A percentile compares a stretch with the other conserved stretches of the same genome.
Evolutionary conservation across 2,888 invertebrate species (phyloP).

Genomic region (Endotricha flammealis): DNA sequence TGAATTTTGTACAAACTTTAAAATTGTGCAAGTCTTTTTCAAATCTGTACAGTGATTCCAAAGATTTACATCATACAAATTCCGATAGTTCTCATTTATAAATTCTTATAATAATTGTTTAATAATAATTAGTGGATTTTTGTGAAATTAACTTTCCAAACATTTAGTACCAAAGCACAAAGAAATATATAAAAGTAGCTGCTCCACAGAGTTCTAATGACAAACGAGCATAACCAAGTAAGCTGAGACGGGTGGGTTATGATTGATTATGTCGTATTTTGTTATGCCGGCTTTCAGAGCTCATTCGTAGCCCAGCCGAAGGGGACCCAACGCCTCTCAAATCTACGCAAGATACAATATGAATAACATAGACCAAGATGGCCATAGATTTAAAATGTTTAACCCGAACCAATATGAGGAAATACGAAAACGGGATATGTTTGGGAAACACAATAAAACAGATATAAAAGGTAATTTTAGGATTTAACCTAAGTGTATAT

Average conservation of each 20-base stretch:
- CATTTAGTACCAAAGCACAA: no score
- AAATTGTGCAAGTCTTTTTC: no score
- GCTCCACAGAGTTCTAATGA: conserved; percentile 46
- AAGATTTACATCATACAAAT: no score
- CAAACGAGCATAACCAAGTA: conserved; percentile 61
- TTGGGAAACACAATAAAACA: conserved; percentile 25
- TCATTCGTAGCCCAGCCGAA: conserved; percentile 24
- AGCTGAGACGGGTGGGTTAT: conserved; percentile 55
- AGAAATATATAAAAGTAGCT: conserved; percentile 13
- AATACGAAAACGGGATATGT: conserved; percentile 36
- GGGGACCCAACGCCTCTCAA: conserved; percentile 13
- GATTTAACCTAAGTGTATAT: background rate
- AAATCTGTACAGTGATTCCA: no score
- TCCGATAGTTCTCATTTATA: no score
- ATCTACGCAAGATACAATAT: conserved; percentile 29
- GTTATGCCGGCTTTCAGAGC: conserved; percentile 48
- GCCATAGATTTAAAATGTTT: conserved; percentile 37
- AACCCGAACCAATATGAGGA: conserved; percentile 44
- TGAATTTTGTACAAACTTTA: no score
- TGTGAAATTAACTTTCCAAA: no score
- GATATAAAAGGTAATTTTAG: conserved; percentile 13
- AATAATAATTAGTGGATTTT: no score
- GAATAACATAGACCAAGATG: conserved; percentile 31
- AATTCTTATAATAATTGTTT: no score
- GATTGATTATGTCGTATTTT: conserved; percentile 70